phyloP scores from a whole-genome alignment of 2,797 vertebrate genomes.

The Calcarius lapponicus region DNA sequence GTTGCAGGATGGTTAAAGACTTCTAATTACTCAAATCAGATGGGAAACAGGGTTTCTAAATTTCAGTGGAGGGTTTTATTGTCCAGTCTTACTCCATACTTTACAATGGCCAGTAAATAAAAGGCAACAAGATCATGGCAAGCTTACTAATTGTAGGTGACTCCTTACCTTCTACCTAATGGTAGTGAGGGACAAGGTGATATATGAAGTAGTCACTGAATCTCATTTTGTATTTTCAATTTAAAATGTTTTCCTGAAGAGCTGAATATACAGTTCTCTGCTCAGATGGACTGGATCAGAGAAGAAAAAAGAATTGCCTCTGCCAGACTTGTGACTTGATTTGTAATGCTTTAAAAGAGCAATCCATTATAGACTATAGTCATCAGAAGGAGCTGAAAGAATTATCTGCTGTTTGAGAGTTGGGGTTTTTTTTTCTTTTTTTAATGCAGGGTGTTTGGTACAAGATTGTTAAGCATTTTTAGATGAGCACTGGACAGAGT shows the following conservation, averaged over 20 bases:
- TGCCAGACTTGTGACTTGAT: neutral
- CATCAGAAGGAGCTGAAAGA: constrained; percentile 38
- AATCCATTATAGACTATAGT: neutral
- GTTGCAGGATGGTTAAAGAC: neutral
- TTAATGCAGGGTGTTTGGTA: neutral
- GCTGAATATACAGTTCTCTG: neutral
- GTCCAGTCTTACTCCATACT: neutral
- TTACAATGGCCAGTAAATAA: constrained; percentile 5
- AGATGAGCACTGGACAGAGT: neutral
- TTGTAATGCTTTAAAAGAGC: neutral
- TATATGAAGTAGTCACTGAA: neutral
- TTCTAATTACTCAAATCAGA: neutral
- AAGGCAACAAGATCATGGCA: neutral
- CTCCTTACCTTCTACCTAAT: neutral
- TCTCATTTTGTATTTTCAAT: neutral
- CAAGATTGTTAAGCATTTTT: constrained; percentile 10
- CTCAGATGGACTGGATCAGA: neutral
- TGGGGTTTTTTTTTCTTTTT: neutral
- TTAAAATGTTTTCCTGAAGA: neutral
- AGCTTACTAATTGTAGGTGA: neutral
- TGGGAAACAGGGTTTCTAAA: constrained; percentile 24
- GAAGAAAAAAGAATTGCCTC: neutral
- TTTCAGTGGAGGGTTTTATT: neutral
- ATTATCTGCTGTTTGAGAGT: constrained; percentile 10
- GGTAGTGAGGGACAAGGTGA: neutral